Evolutionary conservation across 2,113 vertebrate species (phyloP).

Genomic region (Mobula hypostoma): DNA sequence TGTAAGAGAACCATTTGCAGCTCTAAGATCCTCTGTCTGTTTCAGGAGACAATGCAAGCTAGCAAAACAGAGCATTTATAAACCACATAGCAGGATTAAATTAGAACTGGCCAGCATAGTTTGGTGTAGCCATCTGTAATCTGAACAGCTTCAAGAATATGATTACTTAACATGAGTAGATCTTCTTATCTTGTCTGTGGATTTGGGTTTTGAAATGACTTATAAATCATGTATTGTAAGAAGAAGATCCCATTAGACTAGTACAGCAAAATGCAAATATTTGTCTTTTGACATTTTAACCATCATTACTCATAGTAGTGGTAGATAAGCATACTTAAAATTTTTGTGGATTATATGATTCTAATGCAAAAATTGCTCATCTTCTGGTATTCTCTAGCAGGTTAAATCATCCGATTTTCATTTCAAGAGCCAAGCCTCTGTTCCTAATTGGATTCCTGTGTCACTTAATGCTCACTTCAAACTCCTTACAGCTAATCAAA

Average conservation of each 20-base stretch:
- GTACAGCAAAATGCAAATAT: constrained; percentile 29
- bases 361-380: background rate
- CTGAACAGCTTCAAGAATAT: background rate
- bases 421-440: background rate
- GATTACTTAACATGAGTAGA: constrained; percentile 35
- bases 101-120: background rate
- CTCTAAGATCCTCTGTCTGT: background rate
- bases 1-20: background rate
- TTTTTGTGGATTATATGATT: background rate
- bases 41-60: background rate
- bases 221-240: constrained; percentile 24
- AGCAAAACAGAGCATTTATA: background rate
- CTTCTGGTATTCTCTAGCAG: background rate
- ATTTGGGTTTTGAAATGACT: constrained; percentile 13
- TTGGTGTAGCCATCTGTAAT: constrained; percentile 5
- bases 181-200: constrained; percentile 28
- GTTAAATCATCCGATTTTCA: background rate
- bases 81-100: background rate
- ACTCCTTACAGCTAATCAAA: background rate
- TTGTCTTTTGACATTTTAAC: background rate
- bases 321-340: constrained; percentile 29
- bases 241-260: constrained; percentile 15
- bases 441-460: background rate
- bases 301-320: constrained; percentile 6
- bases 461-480: background rate